Base-by-base conservation (phyloP, 2,113 vertebrate species). In the Myotis yumanensis region DNA sequence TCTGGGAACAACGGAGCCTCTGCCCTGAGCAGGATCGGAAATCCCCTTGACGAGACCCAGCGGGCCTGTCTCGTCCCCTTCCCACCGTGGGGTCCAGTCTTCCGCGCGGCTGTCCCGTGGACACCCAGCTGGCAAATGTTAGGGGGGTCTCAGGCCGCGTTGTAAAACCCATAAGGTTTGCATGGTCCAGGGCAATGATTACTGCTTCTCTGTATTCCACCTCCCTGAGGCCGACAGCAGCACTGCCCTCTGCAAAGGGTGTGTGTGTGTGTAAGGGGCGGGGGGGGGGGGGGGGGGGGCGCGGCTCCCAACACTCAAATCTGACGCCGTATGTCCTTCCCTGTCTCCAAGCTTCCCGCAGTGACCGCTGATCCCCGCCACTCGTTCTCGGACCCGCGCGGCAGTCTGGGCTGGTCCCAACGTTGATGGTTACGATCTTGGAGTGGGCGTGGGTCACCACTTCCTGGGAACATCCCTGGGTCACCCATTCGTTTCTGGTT, bases 211-310 rank as follows among this genome's bases (percentile, higher is more conserved):
- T 95, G 72, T 75, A 91, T 84, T 73, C 72, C 80, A 81, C 1
- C 90, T 90, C 95, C 81, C 72, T 66, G 62, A 59, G 71, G 32
- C 76, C 77, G 52, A 54, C 48, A 57, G 93, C 69, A 89, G 91
- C 91, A 76, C 64, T 48, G 9, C n/a, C 90, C 90, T 76, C 43
- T 7, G 48, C 32, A 77, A 91, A 87, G 15, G 16, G 30, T 43
- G 40, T 43, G 40, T 43, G 5, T 43, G 40, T 43, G 40, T 40
- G 40, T 40, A 40, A n/a, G n/a, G 4, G 37, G 37, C 37, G 23
- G 59, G 57, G 57, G 0, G 23, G 23, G 8, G 25, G 23, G 22
- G 4, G 23, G 9, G 25, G 64, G 14, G 30, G 17, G 16, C 4
- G n/a, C n/a, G 16, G 16, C 43, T 43, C 40, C 80, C 72, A 52